Base-by-base conservation (phyloP, 2,888 invertebrate species). In the Dichetophora obliterata region DNA sequence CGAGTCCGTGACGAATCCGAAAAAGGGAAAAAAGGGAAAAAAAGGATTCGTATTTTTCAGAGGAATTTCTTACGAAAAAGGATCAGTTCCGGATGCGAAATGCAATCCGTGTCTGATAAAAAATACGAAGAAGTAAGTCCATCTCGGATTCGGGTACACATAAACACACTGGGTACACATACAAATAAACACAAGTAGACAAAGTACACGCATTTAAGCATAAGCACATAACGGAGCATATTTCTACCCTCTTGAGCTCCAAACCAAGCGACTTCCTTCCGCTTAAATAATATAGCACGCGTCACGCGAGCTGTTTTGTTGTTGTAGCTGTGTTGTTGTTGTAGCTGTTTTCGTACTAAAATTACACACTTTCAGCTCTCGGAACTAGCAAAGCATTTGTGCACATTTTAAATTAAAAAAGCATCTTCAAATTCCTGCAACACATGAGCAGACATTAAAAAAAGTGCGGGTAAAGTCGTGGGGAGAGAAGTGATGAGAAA, bases 241-340 rank as follows among this genome's bases (percentile, higher is more conserved):
- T 24, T 16, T 61, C 37, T 31, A 16, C 37, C n/a, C 65, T 6
- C 61, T 16, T 61, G 61, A 27, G 14, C 59, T 14, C 43, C 43
- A 43, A 43, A 43, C 43, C 43, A 43, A 43, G 43, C 11, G 14
- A 11, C 43, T 22, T 54, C 54, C 54, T 27, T 66, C 48, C 48
- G 43, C 48, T 66, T 24, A n/a, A 34, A 37, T 66, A 16, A 66
- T 66, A n/a, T 37, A 63, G 31, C 11, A 63, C n/a, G 63, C 63
- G 34, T 31, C 63, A 24, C 16, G 63, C 43, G 3, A 43, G 43
- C 43, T 31, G 31, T 63, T 22, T 14, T 31, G 31, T 63, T 22
- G 1, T 6, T 27, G 63, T n/a, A 1, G 1, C 16, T 61, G 4
- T 24, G 14, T 63, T 11, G 0, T 66, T 37, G 19, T 66, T 66